phyloP scores from a whole-genome alignment of 1,140 invertebrate species.

The Colletes latitarsis region DNA sequence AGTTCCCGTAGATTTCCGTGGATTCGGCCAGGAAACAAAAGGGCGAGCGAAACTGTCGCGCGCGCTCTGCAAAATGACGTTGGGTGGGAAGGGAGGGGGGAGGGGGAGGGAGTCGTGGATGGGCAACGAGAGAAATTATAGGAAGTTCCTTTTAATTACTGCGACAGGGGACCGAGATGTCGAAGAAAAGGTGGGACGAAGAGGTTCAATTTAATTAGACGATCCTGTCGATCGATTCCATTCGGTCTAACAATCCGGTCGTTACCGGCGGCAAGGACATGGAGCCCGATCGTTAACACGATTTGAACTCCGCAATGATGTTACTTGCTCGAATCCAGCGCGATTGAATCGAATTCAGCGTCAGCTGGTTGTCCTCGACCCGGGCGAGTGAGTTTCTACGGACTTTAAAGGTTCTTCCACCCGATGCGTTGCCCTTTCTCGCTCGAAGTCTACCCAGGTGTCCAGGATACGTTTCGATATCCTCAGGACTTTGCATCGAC shows the following conservation, averaged over 20 bases:
- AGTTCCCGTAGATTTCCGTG: background rate
- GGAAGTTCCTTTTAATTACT: slow-evolving; percentile 63
- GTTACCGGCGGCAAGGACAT: slow-evolving; percentile 56
- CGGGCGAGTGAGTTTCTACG: slow-evolving; percentile 19
- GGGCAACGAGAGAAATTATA: slow-evolving; percentile 50
- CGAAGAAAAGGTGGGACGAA: slow-evolving; percentile 41
- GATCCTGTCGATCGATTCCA: slow-evolving; percentile 64
- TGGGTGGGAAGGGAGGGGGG: slow-evolving; percentile 25
- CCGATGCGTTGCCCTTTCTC: background rate
- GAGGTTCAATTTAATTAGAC: slow-evolving; percentile 66
- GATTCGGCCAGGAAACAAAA: slow-evolving; percentile 17
- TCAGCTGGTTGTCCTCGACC: slow-evolving; percentile 26
- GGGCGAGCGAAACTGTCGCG: slow-evolving; percentile 27
- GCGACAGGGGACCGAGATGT: slow-evolving; percentile 40
- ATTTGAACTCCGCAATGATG: slow-evolving; percentile 62
- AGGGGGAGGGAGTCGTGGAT: background rate
- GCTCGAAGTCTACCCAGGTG: background rate
- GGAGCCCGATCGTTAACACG: slow-evolving; percentile 65
- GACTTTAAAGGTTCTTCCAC: slow-evolving; percentile 49
- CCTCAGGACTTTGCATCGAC: background rate
- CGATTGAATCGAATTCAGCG: slow-evolving; percentile 63
- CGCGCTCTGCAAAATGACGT: slow-evolving; percentile 42
- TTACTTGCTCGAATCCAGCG: slow-evolving; percentile 60
- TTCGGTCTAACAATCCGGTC: slow-evolving; percentile 52
- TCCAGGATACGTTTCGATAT: background rate